Evolutionary conservation across 2,797 vertebrate species (phyloP), one percentile per base, ranked within the genome.

Genomic region (Neosilurus hyrtlii): DNA sequence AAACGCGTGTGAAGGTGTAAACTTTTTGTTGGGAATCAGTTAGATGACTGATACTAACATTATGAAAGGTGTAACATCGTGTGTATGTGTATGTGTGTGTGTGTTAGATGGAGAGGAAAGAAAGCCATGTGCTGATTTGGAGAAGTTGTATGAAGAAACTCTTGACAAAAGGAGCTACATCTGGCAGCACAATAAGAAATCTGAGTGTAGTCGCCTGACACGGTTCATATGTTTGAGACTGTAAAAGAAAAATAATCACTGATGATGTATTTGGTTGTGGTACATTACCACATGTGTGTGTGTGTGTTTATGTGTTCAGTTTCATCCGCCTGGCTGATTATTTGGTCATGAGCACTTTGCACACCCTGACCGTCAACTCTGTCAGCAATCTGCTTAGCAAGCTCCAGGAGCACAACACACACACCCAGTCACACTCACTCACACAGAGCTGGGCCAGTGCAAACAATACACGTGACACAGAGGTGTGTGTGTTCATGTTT

Each of bases 301-400:
- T 65, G 37, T 73, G 49, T 76, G 52, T 86, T 37, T 75, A n/a
- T 82, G 43, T 86, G 65, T 75, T 20, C 65, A 98, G 96, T 90
- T 97, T 97, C 89, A 93, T 97, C 85, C 94, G 93, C 80, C 92
- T 97, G 63, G 92, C 94, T 81, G 96, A 97, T 89, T 95, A 95
- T 88, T 80, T 97, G 87, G 94, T 97, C 18, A 86, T 94, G 84
- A 94, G 90, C 88, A 95, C 94, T 15, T 87, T 97, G 92, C 95
- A 96, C 77, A 70, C 88, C 65, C 83, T 96, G 84, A 91, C 94
- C 79, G 92, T 94, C 51, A 95, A 94, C 85, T 93, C 94, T 22
- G 91, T 93, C 82, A 89, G 84, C 78, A 88, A 88, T 30, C 88
- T 97, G 52, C 89, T 96, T 85, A 90, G 85, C 74, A 87, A 90